Evolutionary conservation across 2,113 vertebrate genomes (phyloP), one percentile per base, ranked within the genome.

Genomic region (Oryzias celebensis): DNA sequence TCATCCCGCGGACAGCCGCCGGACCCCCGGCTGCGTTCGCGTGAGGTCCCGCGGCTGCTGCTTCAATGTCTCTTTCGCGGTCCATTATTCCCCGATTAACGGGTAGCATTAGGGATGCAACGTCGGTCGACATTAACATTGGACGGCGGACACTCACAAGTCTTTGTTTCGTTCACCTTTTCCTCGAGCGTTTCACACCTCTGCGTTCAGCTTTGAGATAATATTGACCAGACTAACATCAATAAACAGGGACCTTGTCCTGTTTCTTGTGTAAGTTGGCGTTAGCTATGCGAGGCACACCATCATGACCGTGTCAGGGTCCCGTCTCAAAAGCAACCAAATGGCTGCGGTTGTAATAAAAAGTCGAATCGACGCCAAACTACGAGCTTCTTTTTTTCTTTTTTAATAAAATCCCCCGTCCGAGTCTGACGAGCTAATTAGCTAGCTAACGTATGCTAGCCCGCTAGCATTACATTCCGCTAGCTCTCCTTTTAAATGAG

Each of bases 91-190:
- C 91, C 89, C 91, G 90, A 79, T 65, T 90, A 77, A 90, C 88
- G 87, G 91, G 90, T 41, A 91, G 70, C 87, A 91, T 83, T 73
- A 91, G 78, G 60, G 91, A 87, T 68, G 89, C 88, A 74, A 91
- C 89, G 88, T 92, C 91, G 87, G 89, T 91, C 90, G 90, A 92
- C 91, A 92, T 92, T 90, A 91, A 91, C 90, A 91, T 87, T 61
- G 88, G 89, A 88, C 79, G 79, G 85, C 74, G 64, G 68, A 64
- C 45, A 51, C 65, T 75, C 59, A 79, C 65, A 82, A 69, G 68
- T 75, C 58, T 65, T 26, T 59, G 62, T 42, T 18, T 24, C 57
- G 69, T 50, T 23, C 36, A 44, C 47, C 51, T 31, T 47, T 20
- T 65, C 58, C 3, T n/a, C 54, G 36, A 36, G 36, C 36, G 2